Evolutionary conservation across 2,797 vertebrate species (phyloP), one percentile per base, ranked within the genome.

Genomic region (Sebastes trivittatus): DNA sequence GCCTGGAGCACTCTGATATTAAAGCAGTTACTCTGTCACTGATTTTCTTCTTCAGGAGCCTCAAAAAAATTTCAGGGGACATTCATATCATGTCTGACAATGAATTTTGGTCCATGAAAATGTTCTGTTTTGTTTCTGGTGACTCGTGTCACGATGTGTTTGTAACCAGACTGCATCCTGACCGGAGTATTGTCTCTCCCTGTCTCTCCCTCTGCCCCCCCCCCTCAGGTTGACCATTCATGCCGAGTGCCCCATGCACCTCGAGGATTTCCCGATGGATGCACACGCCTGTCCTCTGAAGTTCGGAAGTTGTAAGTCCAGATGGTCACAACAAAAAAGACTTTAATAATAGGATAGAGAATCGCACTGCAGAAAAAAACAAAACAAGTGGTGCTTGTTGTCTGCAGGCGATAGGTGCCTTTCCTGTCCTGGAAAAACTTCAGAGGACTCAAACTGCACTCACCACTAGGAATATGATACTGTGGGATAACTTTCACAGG

Each of bases 261-360:
- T 99, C 93, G 98, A 99, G 92, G 98, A 99, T 86, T 99, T 99
- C 93, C 98, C 98, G 0, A 99, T 99, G 98, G 98, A 99, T 38
- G 97, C 98, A 18, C 98, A 99, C 2, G 98, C 98, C 68, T 99
- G 98, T 90, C 98, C 98, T 3, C 95, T 99, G 85, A 99, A 99
- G 93, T 99, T 99, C 86, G 98, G 98, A 94, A 99, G 98, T 93
- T 99, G 98, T 99, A 95, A 95, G 98, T 66, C 46, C 72, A 81
- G 82, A 89, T 86, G 81, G 63, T 76, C 77, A 27, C 56, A 77
- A 67, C 20, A 70, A 72, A 78, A 63, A 36, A 60, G 59, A 71
- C 56, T 64, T 77, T 69, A 46, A 65, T 27, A 46, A 65, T 20
- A 46, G 63, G 77, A 59, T 49, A 73, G 58, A 70, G 72, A 77